Base-by-base conservation (phyloP, 2,797 vertebrate genomes). In the Dipus sagitta region DNA sequence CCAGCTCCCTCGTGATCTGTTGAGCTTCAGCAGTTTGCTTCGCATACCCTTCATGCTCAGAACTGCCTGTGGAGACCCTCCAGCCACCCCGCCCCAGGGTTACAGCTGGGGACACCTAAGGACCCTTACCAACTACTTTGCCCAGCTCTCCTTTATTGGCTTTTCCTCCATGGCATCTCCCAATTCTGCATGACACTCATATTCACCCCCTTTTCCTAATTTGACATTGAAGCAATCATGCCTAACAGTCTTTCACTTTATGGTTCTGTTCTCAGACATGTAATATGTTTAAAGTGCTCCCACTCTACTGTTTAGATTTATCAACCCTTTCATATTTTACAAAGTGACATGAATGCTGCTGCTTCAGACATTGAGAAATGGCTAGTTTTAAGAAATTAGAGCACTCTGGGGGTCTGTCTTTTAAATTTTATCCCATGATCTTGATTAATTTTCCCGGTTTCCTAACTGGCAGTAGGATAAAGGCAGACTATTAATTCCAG, bases 1-100 rank as follows among this genome's bases (percentile, higher is more conserved):
- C 96, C 96, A 97, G 86, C 93, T 97, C 94, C 95, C 95, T 97
- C 97, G 96, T 98, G 98, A 97, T 96, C 97, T 88, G 76, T 70
- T 92, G 78, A 96, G 95, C 89, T 96, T 96, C 97, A 97, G 96
- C 96, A 96, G 94, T 96, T 95, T 96, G 90, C 75, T 97, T 95
- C 96, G 90, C 96, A 83, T 95, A 95, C 79, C 78, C 91, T 95
- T 92, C 93, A 54, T 93, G 89, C 93, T 95, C 95, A 94, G 94
- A 97, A 89, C 94, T 82, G 96, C 75, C 88, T 90, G 79, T 95
- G 87, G 34, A 95, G 95, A 91, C 58, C 80, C 87, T 96, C 96
- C 91, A 58, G 75, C 8, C 0, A 79, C 91, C 78, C 67, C 92
- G 91, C 67, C 88, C 88, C 90, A 1, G 20, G 11, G n/a, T 42